Evolutionary conservation across 2,113 vertebrate species (phyloP).

Genomic region (Marmota flaviventris): DNA sequence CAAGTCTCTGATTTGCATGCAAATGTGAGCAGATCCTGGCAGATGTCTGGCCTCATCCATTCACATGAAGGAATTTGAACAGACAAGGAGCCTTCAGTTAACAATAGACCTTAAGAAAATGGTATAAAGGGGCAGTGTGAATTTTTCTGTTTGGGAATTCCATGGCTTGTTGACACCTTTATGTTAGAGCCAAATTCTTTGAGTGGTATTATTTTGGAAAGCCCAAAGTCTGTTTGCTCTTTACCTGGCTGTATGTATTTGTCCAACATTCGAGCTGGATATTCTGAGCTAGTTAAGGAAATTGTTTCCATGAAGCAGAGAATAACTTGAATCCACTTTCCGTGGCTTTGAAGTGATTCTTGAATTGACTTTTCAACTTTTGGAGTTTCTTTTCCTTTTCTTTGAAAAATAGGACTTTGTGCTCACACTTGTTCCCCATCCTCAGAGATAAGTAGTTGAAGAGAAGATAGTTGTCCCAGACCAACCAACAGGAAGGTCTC

Average conservation of each 20-base stretch:
- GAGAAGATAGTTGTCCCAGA: neutral
- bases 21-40: conserved; percentile 91
- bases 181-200: conserved; percentile 57
- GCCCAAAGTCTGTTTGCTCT: neutral
- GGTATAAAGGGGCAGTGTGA: conserved; percentile 88
- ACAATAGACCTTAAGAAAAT: conserved; percentile 88
- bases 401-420: neutral
- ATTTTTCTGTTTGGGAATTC: conserved; percentile 84
- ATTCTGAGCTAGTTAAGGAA: neutral
- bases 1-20: conserved; percentile 93
- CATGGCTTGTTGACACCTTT: conserved; percentile 87
- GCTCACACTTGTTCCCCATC: neutral
- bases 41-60: conserved; percentile 92
- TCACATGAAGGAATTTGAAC: conserved; percentile 86
- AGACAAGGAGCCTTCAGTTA: conserved; percentile 87
- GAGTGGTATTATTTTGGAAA: conserved; percentile 9
- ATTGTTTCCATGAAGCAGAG: neutral
- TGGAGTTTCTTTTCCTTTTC: neutral
- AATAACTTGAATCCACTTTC: neutral
- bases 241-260: conserved; percentile 59
- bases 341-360: neutral
- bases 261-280: neutral
- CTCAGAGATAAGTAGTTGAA: neutral
- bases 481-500: neutral
- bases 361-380: neutral